Conservation (phyloP, 1,140 invertebrate genomes). For the Harpegnathos saltator region DNA sequence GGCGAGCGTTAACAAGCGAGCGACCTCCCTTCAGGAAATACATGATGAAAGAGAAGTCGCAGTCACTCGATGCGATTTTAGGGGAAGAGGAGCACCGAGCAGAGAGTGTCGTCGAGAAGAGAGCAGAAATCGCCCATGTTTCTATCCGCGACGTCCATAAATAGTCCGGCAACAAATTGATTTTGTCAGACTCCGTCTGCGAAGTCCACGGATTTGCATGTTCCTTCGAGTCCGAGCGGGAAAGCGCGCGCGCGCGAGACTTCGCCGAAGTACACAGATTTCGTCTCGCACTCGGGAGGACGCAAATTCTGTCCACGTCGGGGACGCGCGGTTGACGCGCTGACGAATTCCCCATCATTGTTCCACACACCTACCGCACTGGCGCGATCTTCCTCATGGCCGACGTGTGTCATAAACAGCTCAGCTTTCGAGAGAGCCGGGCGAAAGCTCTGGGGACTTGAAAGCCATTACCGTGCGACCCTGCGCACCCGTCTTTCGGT, state of each 20-base stretch:
- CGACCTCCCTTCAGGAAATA: background rate
- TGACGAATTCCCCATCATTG: too few species aligned
- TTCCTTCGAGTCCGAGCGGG: background rate
- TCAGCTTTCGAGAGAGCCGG: conserved; percentile 22
- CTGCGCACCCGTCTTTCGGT: conserved; percentile 64
- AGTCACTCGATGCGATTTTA: background rate
- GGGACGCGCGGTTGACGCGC: too few species aligned
- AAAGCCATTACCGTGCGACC: conserved; percentile 56
- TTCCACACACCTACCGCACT: background rate
- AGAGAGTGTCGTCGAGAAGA: too few species aligned
- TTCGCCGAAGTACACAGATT: background rate
- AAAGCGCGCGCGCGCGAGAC: background rate
- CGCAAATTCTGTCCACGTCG: too few species aligned
- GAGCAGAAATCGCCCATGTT: background rate
- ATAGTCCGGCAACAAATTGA: conserved; percentile 28
- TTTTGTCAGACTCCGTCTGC: conserved; percentile 27
- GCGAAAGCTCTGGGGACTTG: background rate
- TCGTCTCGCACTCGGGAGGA: too few species aligned
- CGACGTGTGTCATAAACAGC: background rate
- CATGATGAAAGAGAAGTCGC: background rate
- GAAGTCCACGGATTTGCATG: background rate
- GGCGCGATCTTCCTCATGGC: background rate
- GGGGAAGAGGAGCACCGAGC: conserved; percentile 25
- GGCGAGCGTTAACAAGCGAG: conserved; percentile 8
- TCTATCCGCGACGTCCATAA: conserved; percentile 2